These are phyloP conservation scores for Salmo trutta DNA, from an alignment of 2,797 vertebrate species.

Conservation along the genomic window DNA sequence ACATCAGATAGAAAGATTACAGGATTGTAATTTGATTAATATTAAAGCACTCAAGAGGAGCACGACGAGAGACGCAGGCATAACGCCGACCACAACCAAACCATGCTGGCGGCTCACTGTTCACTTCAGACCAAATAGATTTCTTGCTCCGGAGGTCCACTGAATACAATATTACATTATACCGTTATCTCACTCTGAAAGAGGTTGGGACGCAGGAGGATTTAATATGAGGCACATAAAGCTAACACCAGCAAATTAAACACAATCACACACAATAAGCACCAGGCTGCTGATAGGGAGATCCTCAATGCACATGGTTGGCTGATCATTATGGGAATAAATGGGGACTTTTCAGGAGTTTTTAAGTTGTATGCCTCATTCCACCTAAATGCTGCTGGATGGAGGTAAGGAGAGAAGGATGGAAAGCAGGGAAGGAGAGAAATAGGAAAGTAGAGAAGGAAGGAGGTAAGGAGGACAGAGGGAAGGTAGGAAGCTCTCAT, in stretches of 20 bases:
- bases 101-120: not conserved
- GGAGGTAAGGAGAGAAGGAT: not conserved
- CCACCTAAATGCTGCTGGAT: not conserved
- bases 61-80: constrained; percentile 22
- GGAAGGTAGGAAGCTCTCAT: constrained; percentile 16
- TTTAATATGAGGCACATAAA: constrained; percentile 53
- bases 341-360: constrained; percentile 2
- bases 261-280: constrained; percentile 42
- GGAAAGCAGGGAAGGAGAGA: no score
- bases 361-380: not conserved
- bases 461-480: constrained; percentile 1
- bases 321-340: constrained; percentile 26
- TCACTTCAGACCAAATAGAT: constrained; percentile 49
- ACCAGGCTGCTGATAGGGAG: constrained; percentile 38
- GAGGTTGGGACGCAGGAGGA: constrained; percentile 35
- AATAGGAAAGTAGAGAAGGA: not conserved
- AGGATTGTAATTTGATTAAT: constrained; percentile 32
- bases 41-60: constrained; percentile 31
- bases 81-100: constrained; percentile 25
- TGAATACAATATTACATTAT: constrained; percentile 50
- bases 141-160: constrained; percentile 35
- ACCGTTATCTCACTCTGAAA: constrained; percentile 43
- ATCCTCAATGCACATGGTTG: constrained; percentile 33
- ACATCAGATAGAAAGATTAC: constrained; percentile 27
- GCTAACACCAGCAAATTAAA: constrained; percentile 48